Base-by-base conservation (phyloP, 2,797 vertebrate species). In the Ctenopoma kingsleyae region DNA sequence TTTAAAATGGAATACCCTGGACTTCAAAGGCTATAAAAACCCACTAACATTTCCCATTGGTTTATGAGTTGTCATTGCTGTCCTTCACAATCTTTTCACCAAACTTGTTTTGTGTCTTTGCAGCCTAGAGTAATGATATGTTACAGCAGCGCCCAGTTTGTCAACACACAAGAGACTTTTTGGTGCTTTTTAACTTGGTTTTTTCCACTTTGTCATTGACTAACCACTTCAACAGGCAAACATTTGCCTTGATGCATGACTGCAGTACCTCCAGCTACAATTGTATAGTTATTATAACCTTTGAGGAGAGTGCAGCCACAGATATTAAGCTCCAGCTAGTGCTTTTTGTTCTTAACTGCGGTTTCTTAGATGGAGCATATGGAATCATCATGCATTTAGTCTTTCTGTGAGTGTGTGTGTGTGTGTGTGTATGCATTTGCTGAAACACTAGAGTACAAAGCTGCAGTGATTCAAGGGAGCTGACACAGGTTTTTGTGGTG, bases 181-280 rank as follows among this genome's bases (percentile, higher is more conserved):
- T 74, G 71, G 44, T 82, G 76, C 83, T 79, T 75, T 73, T 84
- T 66, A 77, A 81, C 81, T 87, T 16, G 44, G 69, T 76, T 90
- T 88, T 82, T 92, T 81, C 85, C 86, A 88, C 88, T 85, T 89
- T 91, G 90, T 91, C 91, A 90, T 89, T 91, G 86, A 89, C 87
- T 88, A 84, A 91, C 91, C 89, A 85, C 89, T 92, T 86, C 80
- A 89, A 80, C 91, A 89, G 88, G 83, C 89, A 91, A 90, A 92
- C 87, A 91, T 90, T 91, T 88, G 86, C 88, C 86, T 90, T 92
- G 87, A 91, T 92, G 91, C 87, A 89, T 90, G 89, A 87, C 83
- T 89, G 76, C 76, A 84, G 66, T 17, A 81, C 86, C 89, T 85
- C 74, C 70, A 73, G 89, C 90, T 83, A 82, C 67, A 79, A 67